Evolutionary conservation across 1,140 invertebrate genomes (phyloP), one percentile per base, ranked within the genome.

Genomic region (Brachionus manjavacas): DNA sequence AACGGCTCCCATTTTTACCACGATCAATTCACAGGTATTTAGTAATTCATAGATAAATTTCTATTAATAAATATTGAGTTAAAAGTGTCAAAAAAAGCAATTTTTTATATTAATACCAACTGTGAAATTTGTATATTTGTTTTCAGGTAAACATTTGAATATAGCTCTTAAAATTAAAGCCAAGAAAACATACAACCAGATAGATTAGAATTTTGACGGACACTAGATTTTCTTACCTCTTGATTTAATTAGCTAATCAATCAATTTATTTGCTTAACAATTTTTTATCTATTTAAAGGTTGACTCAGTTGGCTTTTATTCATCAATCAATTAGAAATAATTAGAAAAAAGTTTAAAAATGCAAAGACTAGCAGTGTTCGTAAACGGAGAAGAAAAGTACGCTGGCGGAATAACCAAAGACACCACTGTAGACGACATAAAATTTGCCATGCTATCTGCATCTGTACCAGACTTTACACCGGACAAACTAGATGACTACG

Each of bases 381-480:
- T 81, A 23, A 81, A 81, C 14, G 79, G 79, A 16, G n/a, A 64
- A 12, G 79, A 81, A 16, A 81, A 81, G 43, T 81, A 64, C 20
- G 79, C 79, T 4, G 66, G 52, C 66, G 79, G 79, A 25, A 60
- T 81, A 4, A 64, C 79, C 25, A 81, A 81, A 46, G 52, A 68
- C 23, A 81, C 79, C 4, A 81, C 55, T 68, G 79, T 81, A 0
- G 79, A 81, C 23, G 52, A 81, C 11, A 46, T 81, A 6, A 81
- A 81, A 68, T 81, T 64, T 68, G 79, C 79, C n/a, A 81, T 81
- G 79, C 43, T 81, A 16, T 64, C 52, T 16, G 79, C 64, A 23
- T 64, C 79, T 23, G 16, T 39, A 20, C 41, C 79, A 23, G 31
- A 20, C 39, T 81, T 81, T 46, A 81, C 52, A 28, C 79, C 52